phyloP scores from a whole-genome alignment of 2,113 vertebrate species.

The Pongo pygmaeus region DNA sequence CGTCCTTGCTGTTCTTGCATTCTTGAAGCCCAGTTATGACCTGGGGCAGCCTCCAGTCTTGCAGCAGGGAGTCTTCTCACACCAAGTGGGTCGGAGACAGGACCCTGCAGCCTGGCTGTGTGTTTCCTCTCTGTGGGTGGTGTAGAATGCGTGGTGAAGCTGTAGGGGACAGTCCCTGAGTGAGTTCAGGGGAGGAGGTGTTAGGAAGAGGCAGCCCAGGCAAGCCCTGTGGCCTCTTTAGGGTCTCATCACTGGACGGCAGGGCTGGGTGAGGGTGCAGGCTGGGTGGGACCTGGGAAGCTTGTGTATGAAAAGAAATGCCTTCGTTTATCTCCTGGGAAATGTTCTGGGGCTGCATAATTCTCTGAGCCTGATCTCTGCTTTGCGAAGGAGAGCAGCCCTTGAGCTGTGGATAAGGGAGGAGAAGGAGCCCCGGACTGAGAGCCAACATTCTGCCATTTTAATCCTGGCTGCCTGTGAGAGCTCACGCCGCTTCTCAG shows the following conservation, averaged over 20 bases:
- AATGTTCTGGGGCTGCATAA: accelerated
- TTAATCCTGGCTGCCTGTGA: not conserved
- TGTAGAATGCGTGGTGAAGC: not conserved
- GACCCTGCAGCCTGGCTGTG: not conserved
- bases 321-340: not conserved
- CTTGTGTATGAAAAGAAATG: not conserved
- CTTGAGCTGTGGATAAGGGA: accelerated
- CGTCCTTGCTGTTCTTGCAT: not conserved
- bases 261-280: accelerated
- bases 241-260: not conserved
- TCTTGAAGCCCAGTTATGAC: not conserved
- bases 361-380: not conserved
- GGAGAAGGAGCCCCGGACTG: not conserved
- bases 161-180: not conserved
- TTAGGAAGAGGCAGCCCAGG: not conserved
- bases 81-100: not conserved
- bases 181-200: not conserved
- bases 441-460: not conserved
- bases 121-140: not conserved
- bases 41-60: not conserved
- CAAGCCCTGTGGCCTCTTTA: not conserved
- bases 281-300: not conserved
- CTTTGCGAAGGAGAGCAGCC: not conserved
- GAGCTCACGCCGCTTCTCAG: not conserved
- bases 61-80: not conserved